phyloP scores from a whole-genome alignment of 2,888 invertebrate species.

The Cantharis flavilabris region DNA sequence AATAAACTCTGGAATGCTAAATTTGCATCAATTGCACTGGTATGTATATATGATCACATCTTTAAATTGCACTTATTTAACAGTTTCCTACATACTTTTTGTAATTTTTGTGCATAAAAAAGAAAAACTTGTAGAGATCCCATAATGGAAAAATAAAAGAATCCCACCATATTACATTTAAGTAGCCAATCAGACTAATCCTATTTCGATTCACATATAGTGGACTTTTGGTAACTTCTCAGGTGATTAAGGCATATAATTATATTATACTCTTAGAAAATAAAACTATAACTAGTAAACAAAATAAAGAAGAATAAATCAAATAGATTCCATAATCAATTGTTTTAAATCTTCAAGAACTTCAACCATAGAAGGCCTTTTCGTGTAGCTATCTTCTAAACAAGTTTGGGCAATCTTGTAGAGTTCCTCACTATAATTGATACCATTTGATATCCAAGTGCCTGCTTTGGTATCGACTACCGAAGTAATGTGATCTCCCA shows the following conservation, averaged over 20 bases:
- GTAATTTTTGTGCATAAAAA: background rate
- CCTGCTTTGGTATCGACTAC: slow-evolving; percentile 63
- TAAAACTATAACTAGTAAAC: background rate
- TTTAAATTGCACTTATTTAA: background rate
- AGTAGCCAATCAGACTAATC: no score
- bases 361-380: slow-evolving; percentile 64
- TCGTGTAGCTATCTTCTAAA: slow-evolving; percentile 59
- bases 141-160: background rate
- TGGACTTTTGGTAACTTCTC: background rate
- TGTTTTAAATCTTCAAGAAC: slow-evolving; percentile 55
- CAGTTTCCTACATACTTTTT: background rate
- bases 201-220: no score
- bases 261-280: no score
- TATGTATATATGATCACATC: background rate
- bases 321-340: slow-evolving; percentile 42
- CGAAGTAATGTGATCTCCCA: slow-evolving; percentile 55
- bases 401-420: slow-evolving; percentile 63
- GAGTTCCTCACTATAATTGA: slow-evolving; percentile 57
- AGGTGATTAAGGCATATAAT: background rate
- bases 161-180: background rate
- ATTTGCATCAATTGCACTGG: slow-evolving; percentile 5
- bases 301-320: background rate
- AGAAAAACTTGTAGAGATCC: background rate
- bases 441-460: slow-evolving; percentile 54
- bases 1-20: background rate